Conservation (phyloP, 2,888 invertebrate genomes). For the Thera britannica region DNA sequence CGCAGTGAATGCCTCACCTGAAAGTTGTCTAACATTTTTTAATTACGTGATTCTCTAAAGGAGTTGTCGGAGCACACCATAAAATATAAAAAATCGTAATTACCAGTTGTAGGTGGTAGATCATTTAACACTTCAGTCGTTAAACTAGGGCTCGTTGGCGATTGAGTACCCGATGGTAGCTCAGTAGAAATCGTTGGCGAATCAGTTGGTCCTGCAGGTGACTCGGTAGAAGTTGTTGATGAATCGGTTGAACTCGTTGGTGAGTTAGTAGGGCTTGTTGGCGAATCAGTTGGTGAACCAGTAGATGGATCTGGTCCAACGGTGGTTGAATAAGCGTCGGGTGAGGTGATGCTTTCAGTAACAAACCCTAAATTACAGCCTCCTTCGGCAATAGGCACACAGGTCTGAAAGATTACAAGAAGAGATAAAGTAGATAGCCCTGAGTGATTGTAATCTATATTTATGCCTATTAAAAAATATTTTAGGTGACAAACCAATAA, state of each 20-base stretch:
- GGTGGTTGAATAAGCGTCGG: constrained; percentile 19
- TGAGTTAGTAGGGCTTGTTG: constrained; percentile 12
- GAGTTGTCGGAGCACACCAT: too few species aligned
- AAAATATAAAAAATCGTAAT: not conserved
- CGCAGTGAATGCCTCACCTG: too few species aligned
- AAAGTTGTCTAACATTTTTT: too few species aligned
- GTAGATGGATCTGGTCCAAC: constrained; percentile 6
- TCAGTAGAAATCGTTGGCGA: constrained; percentile 15
- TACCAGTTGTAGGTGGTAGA: not conserved
- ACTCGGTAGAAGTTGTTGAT: not conserved
- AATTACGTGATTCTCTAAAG: too few species aligned
- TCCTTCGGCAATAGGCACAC: constrained; percentile 34
- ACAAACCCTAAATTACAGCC: constrained; percentile 33
- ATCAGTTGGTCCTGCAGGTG: constrained; percentile 5
- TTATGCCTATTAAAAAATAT: too few species aligned
- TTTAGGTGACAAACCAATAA: too few species aligned
- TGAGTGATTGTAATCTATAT: too few species aligned
- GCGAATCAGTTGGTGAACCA: not conserved
- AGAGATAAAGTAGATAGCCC: too few species aligned
- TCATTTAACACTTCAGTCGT: not conserved
- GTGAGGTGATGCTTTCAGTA: constrained; percentile 15
- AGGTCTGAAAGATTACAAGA: constrained; percentile 28
- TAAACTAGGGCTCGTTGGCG: constrained; percentile 4
- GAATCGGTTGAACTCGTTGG: constrained; percentile 7
- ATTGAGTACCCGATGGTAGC: constrained; percentile 13